phyloP scores from a whole-genome alignment of 2,113 vertebrate genomes.

The Procavia capensis region DNA sequence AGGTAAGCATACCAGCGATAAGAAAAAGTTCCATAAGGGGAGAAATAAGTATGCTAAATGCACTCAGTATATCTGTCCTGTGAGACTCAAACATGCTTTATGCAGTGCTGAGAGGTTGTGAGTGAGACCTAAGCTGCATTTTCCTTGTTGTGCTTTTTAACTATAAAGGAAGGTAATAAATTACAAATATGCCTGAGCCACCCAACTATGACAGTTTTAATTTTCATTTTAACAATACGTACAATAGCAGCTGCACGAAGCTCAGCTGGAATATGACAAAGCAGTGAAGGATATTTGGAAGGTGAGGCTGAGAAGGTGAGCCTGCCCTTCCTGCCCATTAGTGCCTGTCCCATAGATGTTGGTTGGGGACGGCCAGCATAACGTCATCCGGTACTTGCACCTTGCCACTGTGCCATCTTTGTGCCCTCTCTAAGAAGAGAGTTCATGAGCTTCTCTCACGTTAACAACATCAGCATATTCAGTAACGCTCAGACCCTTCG shows the following conservation, averaged over 20 bases:
- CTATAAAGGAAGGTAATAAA: slow-evolving; percentile 74
- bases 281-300: background rate
- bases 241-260: slow-evolving; percentile 50
- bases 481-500: background rate
- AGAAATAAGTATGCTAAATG: slow-evolving; percentile 80
- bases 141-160: slow-evolving; percentile 69
- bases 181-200: slow-evolving; percentile 71
- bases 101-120: slow-evolving; percentile 50
- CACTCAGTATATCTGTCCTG: slow-evolving; percentile 69
- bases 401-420: background rate
- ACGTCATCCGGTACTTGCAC: background rate
- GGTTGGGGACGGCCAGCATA: background rate
- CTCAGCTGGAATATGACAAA: slow-evolving; percentile 38
- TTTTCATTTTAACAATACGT: slow-evolving; percentile 76
- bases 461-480: background rate
- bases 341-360: rapidly evolving
- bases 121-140: slow-evolving; percentile 44
- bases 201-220: slow-evolving; percentile 74
- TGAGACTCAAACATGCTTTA: slow-evolving; percentile 48
- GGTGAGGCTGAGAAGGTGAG: slow-evolving; percentile 49
- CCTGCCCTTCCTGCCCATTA: background rate
- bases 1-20: slow-evolving; percentile 62
- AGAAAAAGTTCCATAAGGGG: slow-evolving; percentile 72
- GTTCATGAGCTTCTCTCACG: background rate
- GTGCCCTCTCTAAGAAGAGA: background rate